These are phyloP conservation scores for Campylomormyrus tamandua DNA, from an alignment of 2,113 vertebrate species.

Conservation along the genomic window DNA sequence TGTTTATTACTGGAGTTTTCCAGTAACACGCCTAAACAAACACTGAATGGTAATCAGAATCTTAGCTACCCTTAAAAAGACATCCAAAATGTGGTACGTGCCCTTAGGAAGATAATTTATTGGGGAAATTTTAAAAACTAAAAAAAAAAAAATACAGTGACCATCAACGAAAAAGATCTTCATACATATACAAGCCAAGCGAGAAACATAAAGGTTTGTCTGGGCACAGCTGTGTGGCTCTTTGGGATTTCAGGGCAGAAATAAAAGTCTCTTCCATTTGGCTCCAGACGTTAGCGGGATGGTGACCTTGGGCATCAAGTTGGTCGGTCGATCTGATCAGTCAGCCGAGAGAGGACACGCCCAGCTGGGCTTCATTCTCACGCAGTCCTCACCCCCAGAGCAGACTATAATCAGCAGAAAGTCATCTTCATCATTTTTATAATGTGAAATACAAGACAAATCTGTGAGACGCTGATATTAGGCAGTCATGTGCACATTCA, in stretches of 20 bases:
- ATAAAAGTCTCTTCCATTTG: background rate
- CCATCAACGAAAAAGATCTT: background rate
- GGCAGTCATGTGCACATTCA: background rate
- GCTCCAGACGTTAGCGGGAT: background rate
- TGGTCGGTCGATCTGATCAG: too few relatives aligned
- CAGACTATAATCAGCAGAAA: slow-evolving; percentile 46
- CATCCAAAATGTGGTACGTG: background rate
- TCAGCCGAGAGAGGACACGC: background rate
- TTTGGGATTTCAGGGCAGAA: background rate
- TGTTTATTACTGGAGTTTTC: background rate
- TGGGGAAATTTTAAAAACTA: background rate
- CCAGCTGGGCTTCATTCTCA: background rate
- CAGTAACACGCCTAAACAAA: background rate
- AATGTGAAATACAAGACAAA: background rate
- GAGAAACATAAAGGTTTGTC: background rate
- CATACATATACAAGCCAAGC: background rate
- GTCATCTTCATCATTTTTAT: background rate
- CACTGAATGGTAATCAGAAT: background rate
- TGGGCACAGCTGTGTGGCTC: background rate
- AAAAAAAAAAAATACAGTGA: background rate
- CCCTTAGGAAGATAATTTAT: background rate
- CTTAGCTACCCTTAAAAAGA: background rate
- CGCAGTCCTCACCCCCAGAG: slow-evolving; percentile 58
- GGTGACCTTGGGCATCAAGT: background rate
- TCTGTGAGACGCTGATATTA: background rate